phyloP scores from a whole-genome alignment of 2,888 invertebrate genomes.

The Pachymerium ferrugineum region DNA sequence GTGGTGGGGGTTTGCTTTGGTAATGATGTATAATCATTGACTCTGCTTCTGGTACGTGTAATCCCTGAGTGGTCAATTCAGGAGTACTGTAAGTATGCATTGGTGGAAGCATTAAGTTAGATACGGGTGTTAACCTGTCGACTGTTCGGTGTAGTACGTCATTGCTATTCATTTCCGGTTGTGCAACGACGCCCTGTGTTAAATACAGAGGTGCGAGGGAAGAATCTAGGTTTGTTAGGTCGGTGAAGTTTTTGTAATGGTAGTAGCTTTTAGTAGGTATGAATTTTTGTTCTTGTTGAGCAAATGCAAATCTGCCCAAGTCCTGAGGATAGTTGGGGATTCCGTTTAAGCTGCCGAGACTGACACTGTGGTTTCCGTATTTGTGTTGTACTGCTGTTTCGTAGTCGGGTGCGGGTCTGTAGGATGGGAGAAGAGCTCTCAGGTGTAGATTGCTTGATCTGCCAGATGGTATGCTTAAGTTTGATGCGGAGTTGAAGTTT shows the following conservation, averaged over 20 bases:
- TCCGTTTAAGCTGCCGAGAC: slow-evolving; percentile 21
- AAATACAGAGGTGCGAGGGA: slow-evolving; percentile 31
- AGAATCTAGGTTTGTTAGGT: slow-evolving; percentile 40
- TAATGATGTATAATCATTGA: slow-evolving; percentile 56
- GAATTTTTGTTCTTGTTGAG: slow-evolving; percentile 23
- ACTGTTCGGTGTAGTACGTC: background rate
- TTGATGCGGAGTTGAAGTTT: slow-evolving; percentile 20
- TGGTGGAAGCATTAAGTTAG: slow-evolving; percentile 35
- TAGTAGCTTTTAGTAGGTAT: slow-evolving; percentile 37
- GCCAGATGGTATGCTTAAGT: slow-evolving; percentile 7
- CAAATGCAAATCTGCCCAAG: background rate
- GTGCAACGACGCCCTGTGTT: background rate
- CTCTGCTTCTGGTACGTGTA: slow-evolving; percentile 40
- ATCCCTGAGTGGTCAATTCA: slow-evolving; percentile 44
- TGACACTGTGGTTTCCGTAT: slow-evolving; percentile 41
- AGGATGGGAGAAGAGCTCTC: slow-evolving; percentile 44
- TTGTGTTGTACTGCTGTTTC: slow-evolving; percentile 87
- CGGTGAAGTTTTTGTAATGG: slow-evolving; percentile 42
- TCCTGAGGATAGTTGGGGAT: background rate
- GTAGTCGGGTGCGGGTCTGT: slow-evolving; percentile 85
- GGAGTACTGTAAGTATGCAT: slow-evolving; percentile 45
- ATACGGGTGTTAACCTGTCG: slow-evolving; percentile 26
- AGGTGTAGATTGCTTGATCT: slow-evolving; percentile 1
- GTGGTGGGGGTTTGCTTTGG: slow-evolving; percentile 76
- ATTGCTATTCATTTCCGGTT: background rate